phyloP scores from a whole-genome alignment of 2,113 vertebrate genomes.

The Triplophysa rosa region DNA sequence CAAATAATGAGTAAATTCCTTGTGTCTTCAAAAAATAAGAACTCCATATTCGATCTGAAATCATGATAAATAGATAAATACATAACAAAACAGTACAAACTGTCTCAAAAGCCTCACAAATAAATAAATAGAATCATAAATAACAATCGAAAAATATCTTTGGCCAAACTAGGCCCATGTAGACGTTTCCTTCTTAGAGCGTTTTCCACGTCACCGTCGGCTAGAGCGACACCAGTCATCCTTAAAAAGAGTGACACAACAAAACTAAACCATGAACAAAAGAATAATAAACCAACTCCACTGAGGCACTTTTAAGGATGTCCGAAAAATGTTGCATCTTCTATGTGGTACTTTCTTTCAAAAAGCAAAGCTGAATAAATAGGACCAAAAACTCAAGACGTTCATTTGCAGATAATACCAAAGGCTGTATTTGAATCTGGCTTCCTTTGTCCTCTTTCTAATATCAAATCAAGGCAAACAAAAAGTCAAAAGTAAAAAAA shows the following conservation, averaged over 20 bases:
- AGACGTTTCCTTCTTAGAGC: constrained; percentile 49
- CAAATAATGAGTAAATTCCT: constrained; percentile 74
- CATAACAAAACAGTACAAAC: constrained; percentile 58
- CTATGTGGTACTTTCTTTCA: constrained; percentile 25
- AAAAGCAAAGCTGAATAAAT: constrained; percentile 44
- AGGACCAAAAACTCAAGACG: constrained; percentile 53
- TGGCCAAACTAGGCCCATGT: constrained; percentile 70
- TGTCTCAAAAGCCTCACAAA: constrained; percentile 62
- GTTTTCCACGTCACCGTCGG: constrained; percentile 34
- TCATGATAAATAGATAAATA: constrained; percentile 80
- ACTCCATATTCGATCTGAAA: constrained; percentile 61
- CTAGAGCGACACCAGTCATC: constrained; percentile 39
- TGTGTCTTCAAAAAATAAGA: constrained; percentile 71
- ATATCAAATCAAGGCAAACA: constrained; percentile 49
- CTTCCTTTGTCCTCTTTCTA: constrained; percentile 56
- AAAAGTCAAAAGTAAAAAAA: constrained; percentile 40
- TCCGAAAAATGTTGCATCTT: constrained; percentile 70
- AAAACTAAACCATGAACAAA: constrained; percentile 55
- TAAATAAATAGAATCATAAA: constrained; percentile 80
- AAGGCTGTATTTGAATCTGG: constrained; percentile 53
- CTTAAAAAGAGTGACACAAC: constrained; percentile 16
- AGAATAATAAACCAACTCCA: constrained; percentile 67
- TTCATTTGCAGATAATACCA: constrained; percentile 57
- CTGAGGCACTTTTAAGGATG: constrained; percentile 79
- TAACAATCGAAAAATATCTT: constrained; percentile 75